A percentile compares a stretch with the other conserved stretches of the same genome.
Evolutionary conservation across 1,140 invertebrate genomes (phyloP).

Genomic region (Cotesia typhae): DNA sequence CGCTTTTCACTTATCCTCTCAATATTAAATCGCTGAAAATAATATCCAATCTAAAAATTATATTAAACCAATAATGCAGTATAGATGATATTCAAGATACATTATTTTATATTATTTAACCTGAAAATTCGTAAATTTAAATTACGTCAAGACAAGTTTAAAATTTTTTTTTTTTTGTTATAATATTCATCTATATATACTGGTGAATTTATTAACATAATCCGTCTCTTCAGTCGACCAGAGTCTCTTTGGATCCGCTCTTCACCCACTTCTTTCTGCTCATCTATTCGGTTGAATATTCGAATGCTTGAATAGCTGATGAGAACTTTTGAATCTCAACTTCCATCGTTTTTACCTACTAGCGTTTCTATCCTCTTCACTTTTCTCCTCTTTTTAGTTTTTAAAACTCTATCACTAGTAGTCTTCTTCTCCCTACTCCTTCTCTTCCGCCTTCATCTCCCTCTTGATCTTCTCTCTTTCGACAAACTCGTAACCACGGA

Average conservation of each 20-base stretch:
- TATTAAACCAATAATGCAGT: too few relatives aligned
- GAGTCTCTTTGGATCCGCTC: constrained; percentile 17
- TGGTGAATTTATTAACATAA: constrained; percentile 21
- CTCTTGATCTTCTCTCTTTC: not conserved
- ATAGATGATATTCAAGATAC: too few relatives aligned
- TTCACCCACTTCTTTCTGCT: constrained; percentile 17
- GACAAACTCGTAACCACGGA: not conserved
- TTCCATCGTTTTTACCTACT: constrained; percentile 11
- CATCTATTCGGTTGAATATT: constrained; percentile 30
- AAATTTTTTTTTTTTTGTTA: constrained; percentile 3
- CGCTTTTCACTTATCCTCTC: not conserved
- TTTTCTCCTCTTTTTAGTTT: not conserved
- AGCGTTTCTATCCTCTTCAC: not conserved
- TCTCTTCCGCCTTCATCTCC: too few relatives aligned
- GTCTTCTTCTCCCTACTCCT: too few relatives aligned
- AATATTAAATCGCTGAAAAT: not conserved
- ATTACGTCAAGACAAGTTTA: not conserved
- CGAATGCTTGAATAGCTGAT: constrained; percentile 24
- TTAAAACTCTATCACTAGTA: not conserved
- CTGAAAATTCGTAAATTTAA: not conserved
- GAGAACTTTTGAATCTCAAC: constrained; percentile 29
- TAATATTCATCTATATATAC: not conserved
- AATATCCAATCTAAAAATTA: too few relatives aligned
- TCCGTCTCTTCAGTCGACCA: constrained; percentile 26
- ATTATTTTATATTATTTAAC: not conserved